Evolutionary conservation across 2,888 invertebrate species (phyloP).

Genomic region (Stenchaetothrips biformis): DNA sequence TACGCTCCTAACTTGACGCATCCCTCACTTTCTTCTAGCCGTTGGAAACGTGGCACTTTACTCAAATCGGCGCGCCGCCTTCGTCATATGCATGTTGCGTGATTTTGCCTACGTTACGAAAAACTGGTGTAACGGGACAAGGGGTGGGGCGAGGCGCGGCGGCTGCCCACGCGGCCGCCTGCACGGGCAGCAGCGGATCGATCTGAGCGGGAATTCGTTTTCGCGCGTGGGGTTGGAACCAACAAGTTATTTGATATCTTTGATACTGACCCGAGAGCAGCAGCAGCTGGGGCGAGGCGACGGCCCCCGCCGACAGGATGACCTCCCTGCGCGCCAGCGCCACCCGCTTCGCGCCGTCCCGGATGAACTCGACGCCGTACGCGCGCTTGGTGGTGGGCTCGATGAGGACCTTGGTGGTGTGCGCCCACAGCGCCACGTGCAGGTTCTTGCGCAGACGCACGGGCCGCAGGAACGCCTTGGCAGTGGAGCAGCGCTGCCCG

Average conservation of each 20-base stretch:
- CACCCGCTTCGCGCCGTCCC: conserved; percentile 54
- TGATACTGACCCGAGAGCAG: conserved; percentile 62
- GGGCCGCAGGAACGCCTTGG: conserved; percentile 80
- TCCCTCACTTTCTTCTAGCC: too few relatives aligned
- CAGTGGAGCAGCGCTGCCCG: conserved; percentile 74
- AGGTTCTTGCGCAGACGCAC: conserved; percentile 70
- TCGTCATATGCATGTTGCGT: not conserved
- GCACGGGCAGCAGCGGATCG: not conserved
- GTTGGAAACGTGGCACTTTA: too few relatives aligned
- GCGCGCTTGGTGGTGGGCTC: conserved; percentile 67
- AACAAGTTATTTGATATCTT: too few relatives aligned
- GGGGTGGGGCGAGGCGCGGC: not conserved
- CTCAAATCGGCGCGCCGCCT: too few relatives aligned
- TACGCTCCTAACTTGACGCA: too few relatives aligned
- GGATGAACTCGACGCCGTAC: conserved; percentile 72
- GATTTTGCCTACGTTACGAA: not conserved
- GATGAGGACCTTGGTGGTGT: conserved; percentile 71
- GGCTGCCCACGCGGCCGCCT: not conserved
- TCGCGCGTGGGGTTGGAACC: too few relatives aligned
- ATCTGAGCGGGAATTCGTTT: too few relatives aligned
- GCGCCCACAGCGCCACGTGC: conserved; percentile 74
- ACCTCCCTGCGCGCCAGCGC: conserved; percentile 73
- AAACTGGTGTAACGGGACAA: conserved; percentile 44
- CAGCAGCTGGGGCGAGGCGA: conserved; percentile 85
- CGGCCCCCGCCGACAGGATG: conserved; percentile 81